These are phyloP conservation scores for Drosophila nebulosa DNA, from an alignment of 1,140 invertebrate genomes.

Conservation along the genomic window DNA sequence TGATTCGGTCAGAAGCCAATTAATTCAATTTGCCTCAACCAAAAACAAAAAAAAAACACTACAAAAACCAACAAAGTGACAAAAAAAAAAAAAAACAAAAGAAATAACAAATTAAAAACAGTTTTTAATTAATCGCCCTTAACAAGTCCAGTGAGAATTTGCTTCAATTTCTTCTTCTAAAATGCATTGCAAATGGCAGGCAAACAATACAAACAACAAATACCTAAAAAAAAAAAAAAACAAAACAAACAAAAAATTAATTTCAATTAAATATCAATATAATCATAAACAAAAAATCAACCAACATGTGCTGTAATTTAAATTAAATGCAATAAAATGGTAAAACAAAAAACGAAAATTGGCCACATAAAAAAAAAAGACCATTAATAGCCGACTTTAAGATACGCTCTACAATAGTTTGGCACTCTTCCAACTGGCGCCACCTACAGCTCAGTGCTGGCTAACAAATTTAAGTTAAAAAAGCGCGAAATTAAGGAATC, in stretches of 20 bases:
- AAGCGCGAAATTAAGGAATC: too few relatives aligned
- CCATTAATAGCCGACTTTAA: background rate
- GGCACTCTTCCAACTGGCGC: background rate
- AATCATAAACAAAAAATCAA: constrained; percentile 40
- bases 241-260: constrained; percentile 35
- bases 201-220: background rate
- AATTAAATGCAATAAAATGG: constrained; percentile 73
- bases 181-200: background rate
- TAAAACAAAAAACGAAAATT: constrained; percentile 17
- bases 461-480: too few relatives aligned
- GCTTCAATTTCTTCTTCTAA: background rate
- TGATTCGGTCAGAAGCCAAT: constrained; percentile 19
- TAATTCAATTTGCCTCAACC: constrained; percentile 16
- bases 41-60: background rate
- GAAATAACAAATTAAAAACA: background rate
- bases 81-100: background rate
- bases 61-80: background rate
- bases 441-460: too few relatives aligned
- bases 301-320: constrained; percentile 60
- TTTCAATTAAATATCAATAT: constrained; percentile 21
- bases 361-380: constrained; percentile 17
- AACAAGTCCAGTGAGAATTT: background rate
- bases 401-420: background rate
- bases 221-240: constrained; percentile 16
- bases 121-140: constrained; percentile 1